These are phyloP conservation scores for Tetragonula carbonaria DNA, from an alignment of 2,888 invertebrate genomes.

Conservation along the genomic window DNA sequence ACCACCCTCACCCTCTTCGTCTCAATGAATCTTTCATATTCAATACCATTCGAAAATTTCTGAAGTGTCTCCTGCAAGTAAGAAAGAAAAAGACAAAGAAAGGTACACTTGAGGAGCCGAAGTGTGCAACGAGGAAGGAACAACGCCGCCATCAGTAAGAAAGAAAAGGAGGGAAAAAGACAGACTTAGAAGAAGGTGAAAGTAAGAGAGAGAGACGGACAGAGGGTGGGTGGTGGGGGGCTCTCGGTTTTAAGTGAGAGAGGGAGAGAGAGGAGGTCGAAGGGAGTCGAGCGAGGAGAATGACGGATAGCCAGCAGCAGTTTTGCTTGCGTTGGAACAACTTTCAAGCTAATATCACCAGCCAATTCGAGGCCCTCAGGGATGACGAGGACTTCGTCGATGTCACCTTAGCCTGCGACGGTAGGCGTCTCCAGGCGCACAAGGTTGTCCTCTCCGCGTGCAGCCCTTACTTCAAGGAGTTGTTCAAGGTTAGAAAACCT, in stretches of 20 bases:
- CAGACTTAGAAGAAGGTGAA: slow-evolving; percentile 49
- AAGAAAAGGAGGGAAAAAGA: slow-evolving; percentile 58
- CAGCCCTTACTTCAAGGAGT: slow-evolving; percentile 94
- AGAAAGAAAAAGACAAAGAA: slow-evolving; percentile 42
- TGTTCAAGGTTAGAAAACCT: slow-evolving; percentile 90
- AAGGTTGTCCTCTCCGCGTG: slow-evolving; percentile 94
- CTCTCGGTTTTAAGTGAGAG: slow-evolving; percentile 44
- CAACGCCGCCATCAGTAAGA: slow-evolving; percentile 50
- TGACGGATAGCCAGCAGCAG: slow-evolving; percentile 89
- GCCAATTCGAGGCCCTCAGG: slow-evolving; percentile 93
- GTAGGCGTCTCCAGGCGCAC: slow-evolving; percentile 92
- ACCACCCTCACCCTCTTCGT: slow-evolving; percentile 60
- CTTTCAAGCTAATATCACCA: slow-evolving; percentile 94
- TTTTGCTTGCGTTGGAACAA: slow-evolving; percentile 96
- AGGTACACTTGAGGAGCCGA: slow-evolving; percentile 40
- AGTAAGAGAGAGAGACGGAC: slow-evolving; percentile 54
- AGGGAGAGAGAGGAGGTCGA: slow-evolving; percentile 64
- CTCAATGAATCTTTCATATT: slow-evolving; percentile 57
- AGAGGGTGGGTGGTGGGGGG: slow-evolving; percentile 60
- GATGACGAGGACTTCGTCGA: slow-evolving; percentile 95
- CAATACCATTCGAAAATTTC: slow-evolving; percentile 51
- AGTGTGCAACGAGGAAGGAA: slow-evolving; percentile 54
- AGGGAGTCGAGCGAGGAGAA: slow-evolving; percentile 80
- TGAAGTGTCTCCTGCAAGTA: slow-evolving; percentile 52
- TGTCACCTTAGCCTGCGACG: slow-evolving; percentile 94